Base-by-base conservation (phyloP, 1,140 invertebrate species). In the Bombus superbus region DNA sequence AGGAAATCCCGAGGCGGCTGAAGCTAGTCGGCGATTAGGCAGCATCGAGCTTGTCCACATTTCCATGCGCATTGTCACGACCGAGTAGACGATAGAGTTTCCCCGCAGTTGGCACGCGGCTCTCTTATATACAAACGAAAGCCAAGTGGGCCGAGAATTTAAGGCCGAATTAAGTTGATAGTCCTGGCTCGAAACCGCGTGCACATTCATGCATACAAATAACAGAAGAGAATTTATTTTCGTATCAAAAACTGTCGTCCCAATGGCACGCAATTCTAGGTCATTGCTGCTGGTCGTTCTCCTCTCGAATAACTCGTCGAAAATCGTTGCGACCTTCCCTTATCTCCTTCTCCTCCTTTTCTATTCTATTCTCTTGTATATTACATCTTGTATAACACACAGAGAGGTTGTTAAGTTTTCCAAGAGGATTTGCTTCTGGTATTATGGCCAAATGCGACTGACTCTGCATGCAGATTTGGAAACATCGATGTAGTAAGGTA, bases 71-170 rank as follows among this genome's bases (percentile, higher is more conserved):
- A 82, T 86, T 86, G 85, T 86, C 85, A 73, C 71, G 69, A 44
- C 59, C 47, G 44, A 53, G 35, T 15, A 44, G 28, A n/a, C 9
- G 59, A 62, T 28, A 28, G 59, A 76, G 38, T 82, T 82, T 59
- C 47, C 38, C 84, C 47, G 72, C 72, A 86, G 84, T 85, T 89
- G 87, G 87, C 89, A 87, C 68, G 75, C 59, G 18, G 40, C 64
- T 69, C 28, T 44, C 57, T 69, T 80, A 73, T 78, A 74, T 64
- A 74, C 78, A 83, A 80, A 53, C 78, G 44, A 53, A 68, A 59
- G 88, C 87, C 87, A 89, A 89, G 85, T 87, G 82, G 87, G 85
- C 73, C 79, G 89, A 87, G 77, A 82, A 90, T 87, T 89, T 90
- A 89, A 87, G 85, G 74, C 79, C 83, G 83, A 87, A 90, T 90